phyloP scores from a whole-genome alignment of 2,888 invertebrate species.

The Dryomyza anilis region DNA sequence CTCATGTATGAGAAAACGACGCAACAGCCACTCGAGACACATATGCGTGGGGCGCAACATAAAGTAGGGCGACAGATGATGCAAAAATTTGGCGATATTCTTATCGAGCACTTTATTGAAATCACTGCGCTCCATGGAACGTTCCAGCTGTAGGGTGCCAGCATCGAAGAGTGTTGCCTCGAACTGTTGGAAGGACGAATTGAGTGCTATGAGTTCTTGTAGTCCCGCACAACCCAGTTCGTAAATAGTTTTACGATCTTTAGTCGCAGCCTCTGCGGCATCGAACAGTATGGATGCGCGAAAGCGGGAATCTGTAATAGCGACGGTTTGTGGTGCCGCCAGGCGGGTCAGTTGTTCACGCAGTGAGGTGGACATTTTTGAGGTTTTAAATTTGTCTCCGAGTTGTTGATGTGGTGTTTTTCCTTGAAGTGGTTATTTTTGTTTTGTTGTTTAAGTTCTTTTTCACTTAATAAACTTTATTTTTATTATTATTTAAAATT shows the following conservation, averaged over 20 bases:
- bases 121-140: slow-evolving; percentile 76
- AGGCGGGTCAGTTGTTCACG: slow-evolving; percentile 79
- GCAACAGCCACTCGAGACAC: slow-evolving; percentile 93
- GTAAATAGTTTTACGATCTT: slow-evolving; percentile 83
- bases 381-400: too few relatives aligned
- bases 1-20: slow-evolving; percentile 85
- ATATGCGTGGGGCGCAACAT: slow-evolving; percentile 81
- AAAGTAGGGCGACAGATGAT: slow-evolving; percentile 86
- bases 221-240: slow-evolving; percentile 87
- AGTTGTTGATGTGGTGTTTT: too few relatives aligned
- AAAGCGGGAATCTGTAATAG: slow-evolving; percentile 71
- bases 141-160: slow-evolving; percentile 77
- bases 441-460: background rate
- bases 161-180: slow-evolving; percentile 77
- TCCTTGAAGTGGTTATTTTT: background rate
- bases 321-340: slow-evolving; percentile 75
- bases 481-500: background rate
- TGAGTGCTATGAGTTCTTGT: slow-evolving; percentile 77
- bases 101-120: slow-evolving; percentile 78
- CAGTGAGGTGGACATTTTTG: slow-evolving; percentile 71
- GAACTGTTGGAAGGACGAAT: slow-evolving; percentile 75
- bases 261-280: slow-evolving; percentile 84
- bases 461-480: background rate
- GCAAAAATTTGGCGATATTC: slow-evolving; percentile 78
- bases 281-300: slow-evolving; percentile 87